These are phyloP conservation scores for Tholera decimalis DNA, from an alignment of 2,888 invertebrate genomes.

Conservation along the genomic window DNA sequence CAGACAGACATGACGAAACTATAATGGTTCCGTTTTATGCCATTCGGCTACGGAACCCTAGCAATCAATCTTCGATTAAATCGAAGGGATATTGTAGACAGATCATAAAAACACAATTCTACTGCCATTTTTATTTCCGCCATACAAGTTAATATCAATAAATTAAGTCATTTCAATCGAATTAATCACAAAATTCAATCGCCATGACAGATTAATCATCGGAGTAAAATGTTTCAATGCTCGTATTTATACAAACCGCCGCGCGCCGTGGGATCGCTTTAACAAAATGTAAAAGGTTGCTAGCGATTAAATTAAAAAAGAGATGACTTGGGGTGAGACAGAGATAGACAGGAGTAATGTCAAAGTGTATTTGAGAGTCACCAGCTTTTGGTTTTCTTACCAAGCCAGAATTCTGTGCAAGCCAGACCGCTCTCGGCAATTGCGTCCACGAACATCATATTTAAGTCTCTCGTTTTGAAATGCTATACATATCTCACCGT, in stretches of 20 bases:
- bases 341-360: too few species aligned
- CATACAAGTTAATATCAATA: slow-evolving; percentile 7
- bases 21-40: too few species aligned
- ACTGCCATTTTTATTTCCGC: background rate
- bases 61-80: too few species aligned
- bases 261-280: slow-evolving; percentile 10
- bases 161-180: slow-evolving; percentile 17
- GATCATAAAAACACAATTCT: background rate
- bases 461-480: background rate
- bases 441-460: background rate
- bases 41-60: too few species aligned
- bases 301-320: slow-evolving; percentile 11
- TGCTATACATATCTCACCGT: background rate
- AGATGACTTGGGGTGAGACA: too few species aligned
- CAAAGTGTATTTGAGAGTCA: too few species aligned
- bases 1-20: too few species aligned
- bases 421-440: too few species aligned
- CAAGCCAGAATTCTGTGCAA: too few species aligned
- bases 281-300: slow-evolving; percentile 1
- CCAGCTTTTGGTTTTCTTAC: too few species aligned
- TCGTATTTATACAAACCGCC: background rate
- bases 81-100: too few species aligned
- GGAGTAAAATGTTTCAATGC: slow-evolving; percentile 4
- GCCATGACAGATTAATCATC: background rate
- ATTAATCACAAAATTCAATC: slow-evolving; percentile 19